Percentiles rank a stretch among this genome's conserved stretches.
phyloP scores from a whole-genome alignment of 37 sponge, comb jelly and placozoan genomes.

The Bolinopsis microptera region DNA sequence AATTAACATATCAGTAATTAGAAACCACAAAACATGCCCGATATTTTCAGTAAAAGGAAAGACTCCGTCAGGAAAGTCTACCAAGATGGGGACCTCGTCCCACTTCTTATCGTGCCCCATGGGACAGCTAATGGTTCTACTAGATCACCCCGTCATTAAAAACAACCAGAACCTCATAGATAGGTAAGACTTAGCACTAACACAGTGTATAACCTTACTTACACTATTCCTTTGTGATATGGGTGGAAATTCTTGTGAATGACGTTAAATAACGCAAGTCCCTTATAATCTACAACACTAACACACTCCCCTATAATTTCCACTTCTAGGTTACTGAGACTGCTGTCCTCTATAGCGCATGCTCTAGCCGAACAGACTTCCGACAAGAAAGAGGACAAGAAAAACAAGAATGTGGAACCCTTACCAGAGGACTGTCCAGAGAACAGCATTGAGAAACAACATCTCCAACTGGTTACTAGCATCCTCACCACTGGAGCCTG shows the following conservation, averaged over 20 bases:
- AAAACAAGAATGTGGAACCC: constrained; percentile 1
- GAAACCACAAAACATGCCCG: no score
- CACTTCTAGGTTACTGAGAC: constrained; percentile 32
- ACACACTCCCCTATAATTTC: no score
- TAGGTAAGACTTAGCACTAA: no score
- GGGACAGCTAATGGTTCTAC: constrained; percentile 79
- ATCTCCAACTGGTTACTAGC: constrained; percentile 71
- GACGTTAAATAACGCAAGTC: no score
- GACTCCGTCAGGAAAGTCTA: neutral
- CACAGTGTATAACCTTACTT: no score
- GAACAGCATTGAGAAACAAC: constrained; percentile 68
- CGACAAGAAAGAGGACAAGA: constrained; percentile 30
- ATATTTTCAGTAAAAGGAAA: constrained; percentile 22
- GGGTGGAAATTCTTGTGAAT: no score
- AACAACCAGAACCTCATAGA: constrained; percentile 75
- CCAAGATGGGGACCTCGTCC: neutral
- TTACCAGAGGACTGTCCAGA: constrained; percentile 25
- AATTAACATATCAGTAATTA: no score
- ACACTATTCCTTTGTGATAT: no score
- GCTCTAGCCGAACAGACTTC: constrained; percentile 59
- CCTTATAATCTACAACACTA: no score
- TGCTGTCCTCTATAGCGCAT: constrained; percentile 53
- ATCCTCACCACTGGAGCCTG: constrained; percentile 81
- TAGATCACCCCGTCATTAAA: constrained; percentile 75
- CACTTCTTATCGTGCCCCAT: constrained; percentile 76